A percentile compares a stretch with the other conserved stretches of the same genome.
These are phyloP conservation scores for Hecatera dysodea DNA, from an alignment of 2,888 invertebrate genomes.

Conservation along the genomic window DNA sequence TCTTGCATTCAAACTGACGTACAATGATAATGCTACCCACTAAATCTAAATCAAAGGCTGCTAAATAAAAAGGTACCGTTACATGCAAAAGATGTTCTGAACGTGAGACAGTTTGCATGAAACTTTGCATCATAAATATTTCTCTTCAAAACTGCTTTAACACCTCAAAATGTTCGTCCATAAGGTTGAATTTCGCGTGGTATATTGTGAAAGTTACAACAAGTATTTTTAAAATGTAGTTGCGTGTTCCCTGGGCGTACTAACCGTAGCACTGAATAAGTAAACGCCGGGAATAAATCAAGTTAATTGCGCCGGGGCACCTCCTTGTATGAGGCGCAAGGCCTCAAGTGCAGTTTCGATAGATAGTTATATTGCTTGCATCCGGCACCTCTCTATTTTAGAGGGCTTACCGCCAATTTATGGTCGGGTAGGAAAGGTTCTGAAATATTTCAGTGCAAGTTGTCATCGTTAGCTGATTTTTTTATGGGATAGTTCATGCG, in stretches of 20 bases:
- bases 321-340: slow-evolving; percentile 87
- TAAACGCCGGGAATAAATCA: slow-evolving; percentile 90
- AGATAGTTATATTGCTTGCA: slow-evolving; percentile 74
- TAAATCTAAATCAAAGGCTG: slow-evolving; percentile 76
- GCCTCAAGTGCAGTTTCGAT: slow-evolving; percentile 83
- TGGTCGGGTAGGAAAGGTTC: neutral
- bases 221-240: slow-evolving; percentile 65
- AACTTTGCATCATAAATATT: slow-evolving; percentile 50
- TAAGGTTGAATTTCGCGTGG: slow-evolving; percentile 65
- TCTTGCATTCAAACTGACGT: slow-evolving; percentile 76
- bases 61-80: slow-evolving; percentile 80
- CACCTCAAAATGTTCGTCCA: slow-evolving; percentile 44
- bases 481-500: neutral
- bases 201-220: slow-evolving; percentile 61
- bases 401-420: slow-evolving; percentile 62
- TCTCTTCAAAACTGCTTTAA: slow-evolving; percentile 36
- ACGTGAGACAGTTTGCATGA: slow-evolving; percentile 77
- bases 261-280: slow-evolving; percentile 89
- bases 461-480: neutral
- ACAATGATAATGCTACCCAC: slow-evolving; percentile 75
- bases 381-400: slow-evolving; percentile 75
- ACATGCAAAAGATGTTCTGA: slow-evolving; percentile 80
- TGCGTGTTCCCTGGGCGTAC: slow-evolving; percentile 75
- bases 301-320: slow-evolving; percentile 89
- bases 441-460: slow-evolving; percentile 18